Evolutionary conservation across 2,797 vertebrate genomes (phyloP), one percentile per base, ranked within the genome.

Genomic region (Argyrosomus regius): DNA sequence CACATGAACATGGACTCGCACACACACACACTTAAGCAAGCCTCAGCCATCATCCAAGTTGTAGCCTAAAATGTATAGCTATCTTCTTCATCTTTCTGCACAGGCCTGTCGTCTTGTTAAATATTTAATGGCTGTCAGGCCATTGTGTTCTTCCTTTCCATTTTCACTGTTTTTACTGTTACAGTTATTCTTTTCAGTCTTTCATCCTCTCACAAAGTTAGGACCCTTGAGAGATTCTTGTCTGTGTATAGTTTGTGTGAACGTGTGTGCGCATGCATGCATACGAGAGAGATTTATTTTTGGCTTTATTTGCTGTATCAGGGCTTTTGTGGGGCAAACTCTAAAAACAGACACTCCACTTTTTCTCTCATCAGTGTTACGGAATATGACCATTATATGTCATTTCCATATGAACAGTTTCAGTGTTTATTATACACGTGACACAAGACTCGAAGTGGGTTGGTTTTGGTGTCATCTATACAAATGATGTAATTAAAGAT

Each of bases 51-150:
- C 62, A 53, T 72, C 72, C 16, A 39, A 69, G 56, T 46, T 35
- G 43, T 31, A 58, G 57, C 18, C 28, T 28, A 7, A 28, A 69
- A 24, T 87, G 78, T 80, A 81, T 48, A 82, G 62, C 64, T 22
- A 9, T 71, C 54, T n/a, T 61, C 67, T 63, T 67, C 43, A 50
- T 78, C 65, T 77, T 62, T 67, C 78, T 58, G 52, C 73, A 66
- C 31, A 63, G 56, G 62, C 68, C 18, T 53, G 18, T 24, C 52
- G 22, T 50, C 20, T 53, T 59, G 54, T 14, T 87, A 22, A 87
- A 90, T 84, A 83, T 87, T 84, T 85, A 88, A 82, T 87, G 67
- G 13, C 71, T 72, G 81, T 73, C 72, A 61, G 59, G 26, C 31
- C 62, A 53, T 73, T 80, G 75, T 82, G 62, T 78, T 75, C 53